Base-by-base conservation (phyloP, 2,113 vertebrate genomes). In the Alethe diademata region DNA sequence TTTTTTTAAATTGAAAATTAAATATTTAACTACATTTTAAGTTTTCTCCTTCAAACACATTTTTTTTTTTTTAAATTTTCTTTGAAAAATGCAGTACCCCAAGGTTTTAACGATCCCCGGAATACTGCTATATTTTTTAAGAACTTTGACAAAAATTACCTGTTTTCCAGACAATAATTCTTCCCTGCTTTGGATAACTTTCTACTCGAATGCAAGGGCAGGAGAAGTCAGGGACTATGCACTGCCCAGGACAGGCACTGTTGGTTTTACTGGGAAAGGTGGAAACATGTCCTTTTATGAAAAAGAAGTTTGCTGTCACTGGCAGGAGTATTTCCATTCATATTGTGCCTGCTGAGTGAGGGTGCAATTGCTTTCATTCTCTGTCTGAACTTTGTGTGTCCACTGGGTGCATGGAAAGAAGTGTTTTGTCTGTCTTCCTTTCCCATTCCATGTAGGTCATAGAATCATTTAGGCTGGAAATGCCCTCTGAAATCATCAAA, bases 141-240 rank as follows among this genome's bases (percentile, higher is more conserved):
- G 33, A 35, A 51, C 2, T 0, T 8, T 29, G 29, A 56, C 13
- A 13, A 23, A 84, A 16, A 16, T 33, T 67, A 1, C 26, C 18
- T 61, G 5, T n/a, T 92, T 86, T 72, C 24, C 31, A 43, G 26
- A 18, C 2, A 64, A 83, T 66, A 40, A 13, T 38, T 47, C 3
- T 73, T 20, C 8, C 4, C 5, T 28, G 2, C 18, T 23, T 40
- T 66, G 45, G 14, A 20, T 6, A 43, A 20, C 8, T 78, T 81
- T 61, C 31, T 35, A 23, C 3, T 10, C 0, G 1, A 62, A 33
- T 14, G 3, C 5, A 5, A 43, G 7, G 12, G 7, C 31, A 33
- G 23, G 14, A 24, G 36, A 57, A 84, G 12, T 5, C 56, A 43
- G 5, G 45, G 58, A 14, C 23, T 12, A 1, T 54, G 29, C 5